Percentiles rank a stretch among this genome's conserved stretches.
Conservation (phyloP, 2,888 invertebrate genomes). For the Limnephilus auricula region DNA sequence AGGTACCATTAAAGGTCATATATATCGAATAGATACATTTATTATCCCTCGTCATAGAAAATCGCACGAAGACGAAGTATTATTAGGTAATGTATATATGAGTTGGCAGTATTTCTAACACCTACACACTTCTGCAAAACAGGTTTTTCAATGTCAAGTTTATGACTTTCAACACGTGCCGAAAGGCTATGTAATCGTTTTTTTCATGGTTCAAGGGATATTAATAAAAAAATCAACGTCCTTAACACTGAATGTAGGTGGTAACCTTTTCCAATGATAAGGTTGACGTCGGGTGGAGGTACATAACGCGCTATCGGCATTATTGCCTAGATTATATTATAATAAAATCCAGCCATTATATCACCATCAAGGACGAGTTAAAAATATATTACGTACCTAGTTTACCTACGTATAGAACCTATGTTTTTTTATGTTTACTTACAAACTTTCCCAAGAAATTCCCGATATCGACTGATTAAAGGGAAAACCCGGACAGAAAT, state of each 20-base stretch:
- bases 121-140: not conserved
- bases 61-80: not conserved
- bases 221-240: not conserved
- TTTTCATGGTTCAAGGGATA: not conserved
- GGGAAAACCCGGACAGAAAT: no score
- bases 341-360: not conserved
- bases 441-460: not conserved
- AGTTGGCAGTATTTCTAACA: not conserved
- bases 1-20: not conserved
- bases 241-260: not conserved
- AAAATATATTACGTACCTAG: not conserved
- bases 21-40: not conserved
- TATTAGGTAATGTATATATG: not conserved
- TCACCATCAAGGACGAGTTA: not conserved
- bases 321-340: not conserved
- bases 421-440: not conserved
- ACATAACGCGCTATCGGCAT: not conserved
- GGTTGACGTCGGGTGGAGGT: not conserved
- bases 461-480: not conserved
- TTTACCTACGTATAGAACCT: no score
- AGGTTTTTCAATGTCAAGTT: slow-evolving; percentile 33
- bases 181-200: not conserved
- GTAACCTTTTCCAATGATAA: not conserved
- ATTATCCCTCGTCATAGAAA: not conserved
- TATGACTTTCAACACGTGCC: slow-evolving; percentile 13